Conservation (phyloP, 2,888 invertebrate genomes). For the Xestobium rufovillosum region DNA sequence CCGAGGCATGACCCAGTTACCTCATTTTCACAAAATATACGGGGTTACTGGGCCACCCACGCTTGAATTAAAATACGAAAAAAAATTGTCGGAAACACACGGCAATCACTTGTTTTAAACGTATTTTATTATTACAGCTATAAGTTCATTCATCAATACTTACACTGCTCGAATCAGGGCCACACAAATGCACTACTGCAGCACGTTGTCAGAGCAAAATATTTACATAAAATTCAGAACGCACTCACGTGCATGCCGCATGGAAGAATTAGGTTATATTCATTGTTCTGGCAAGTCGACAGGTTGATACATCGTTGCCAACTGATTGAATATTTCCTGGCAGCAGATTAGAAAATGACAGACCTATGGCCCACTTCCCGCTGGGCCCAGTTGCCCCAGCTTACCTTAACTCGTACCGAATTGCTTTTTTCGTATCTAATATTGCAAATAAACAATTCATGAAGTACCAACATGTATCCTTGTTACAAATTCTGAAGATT, state of each 20-base stretch:
- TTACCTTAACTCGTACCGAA: too few relatives aligned
- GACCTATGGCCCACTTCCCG: constrained; percentile 9
- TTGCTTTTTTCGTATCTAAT: too few relatives aligned
- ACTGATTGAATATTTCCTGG: constrained; percentile 2
- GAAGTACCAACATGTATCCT: too few relatives aligned
- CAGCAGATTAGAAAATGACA: constrained; percentile 4
- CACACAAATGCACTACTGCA: not conserved
- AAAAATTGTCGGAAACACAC: constrained; percentile 3
- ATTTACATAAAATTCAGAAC: constrained; percentile 3
- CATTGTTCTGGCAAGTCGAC: constrained; percentile 5
- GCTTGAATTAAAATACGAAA: constrained; percentile 6
- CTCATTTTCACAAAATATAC: constrained; percentile 5
- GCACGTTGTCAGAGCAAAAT: constrained; percentile 5
- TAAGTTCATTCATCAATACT: constrained; percentile 6
- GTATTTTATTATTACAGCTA: not conserved
- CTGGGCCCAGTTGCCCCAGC: constrained; percentile 6
- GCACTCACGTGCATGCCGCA: not conserved
- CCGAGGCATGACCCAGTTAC: constrained; percentile 8
- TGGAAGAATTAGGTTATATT: constrained; percentile 1
- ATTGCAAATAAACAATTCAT: too few relatives aligned
- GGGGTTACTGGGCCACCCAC: constrained; percentile 10
- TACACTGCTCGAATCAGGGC: not conserved
- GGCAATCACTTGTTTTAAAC: constrained; percentile 4
- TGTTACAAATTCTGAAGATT: too few relatives aligned
- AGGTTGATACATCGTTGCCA: constrained; percentile 5